Percentiles rank a stretch among this genome's conserved stretches.
phyloP scores from a whole-genome alignment of 23 tunicate genomes.

The Phallusia fumigata region DNA sequence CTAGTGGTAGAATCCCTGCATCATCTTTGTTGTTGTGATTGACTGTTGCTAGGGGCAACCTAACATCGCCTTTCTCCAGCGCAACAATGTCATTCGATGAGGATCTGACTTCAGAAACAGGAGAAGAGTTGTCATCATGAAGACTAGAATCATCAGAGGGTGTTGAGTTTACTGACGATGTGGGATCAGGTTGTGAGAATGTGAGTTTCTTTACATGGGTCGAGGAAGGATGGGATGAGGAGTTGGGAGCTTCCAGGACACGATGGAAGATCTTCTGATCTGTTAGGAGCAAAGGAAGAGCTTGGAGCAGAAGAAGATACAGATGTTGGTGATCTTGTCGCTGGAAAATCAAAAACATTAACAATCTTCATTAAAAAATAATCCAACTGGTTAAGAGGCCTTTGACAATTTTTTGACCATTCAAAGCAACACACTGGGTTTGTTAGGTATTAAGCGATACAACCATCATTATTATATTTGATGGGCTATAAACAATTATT shows the following conservation, averaged over 20 bases:
- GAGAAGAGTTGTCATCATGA: background rate
- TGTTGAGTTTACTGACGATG: background rate
- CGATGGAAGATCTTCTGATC: constrained; percentile 29
- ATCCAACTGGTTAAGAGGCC: background rate
- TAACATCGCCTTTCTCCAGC: too few relatives aligned
- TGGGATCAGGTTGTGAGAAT: background rate
- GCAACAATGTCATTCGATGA: too few relatives aligned
- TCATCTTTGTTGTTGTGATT: too few relatives aligned
- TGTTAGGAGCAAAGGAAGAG: constrained; percentile 38
- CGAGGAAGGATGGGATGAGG: too few relatives aligned
- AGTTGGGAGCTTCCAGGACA: background rate
- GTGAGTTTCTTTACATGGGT: background rate
- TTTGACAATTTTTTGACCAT: background rate
- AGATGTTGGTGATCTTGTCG: background rate
- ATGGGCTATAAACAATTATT: too few relatives aligned
- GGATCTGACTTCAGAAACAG: too few relatives aligned
- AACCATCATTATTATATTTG: too few relatives aligned
- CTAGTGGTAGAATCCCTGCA: too few relatives aligned
- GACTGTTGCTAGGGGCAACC: too few relatives aligned
- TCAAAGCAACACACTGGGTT: too few relatives aligned
- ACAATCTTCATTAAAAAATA: background rate
- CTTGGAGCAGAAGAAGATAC: constrained; percentile 16
- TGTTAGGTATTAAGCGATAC: too few relatives aligned
- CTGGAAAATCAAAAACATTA: background rate
- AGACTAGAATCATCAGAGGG: background rate